Conservation (phyloP, 64 coral and sea anemone species). For the Pocillopora damicornis region DNA sequence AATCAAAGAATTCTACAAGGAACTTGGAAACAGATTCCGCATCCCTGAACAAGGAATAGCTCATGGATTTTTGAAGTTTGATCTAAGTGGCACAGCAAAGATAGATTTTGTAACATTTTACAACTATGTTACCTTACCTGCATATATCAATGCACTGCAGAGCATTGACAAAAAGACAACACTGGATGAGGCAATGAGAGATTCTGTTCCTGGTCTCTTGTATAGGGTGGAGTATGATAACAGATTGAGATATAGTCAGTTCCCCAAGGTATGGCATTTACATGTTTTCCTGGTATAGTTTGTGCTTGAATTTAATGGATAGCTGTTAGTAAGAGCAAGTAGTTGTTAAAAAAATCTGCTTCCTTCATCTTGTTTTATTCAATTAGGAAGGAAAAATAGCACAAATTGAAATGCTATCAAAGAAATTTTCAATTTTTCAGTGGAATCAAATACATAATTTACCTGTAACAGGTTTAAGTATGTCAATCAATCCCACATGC, state of each 20-base stretch:
- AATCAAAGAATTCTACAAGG: constrained; percentile 41
- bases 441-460: no score
- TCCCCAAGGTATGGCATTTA: constrained; percentile 40
- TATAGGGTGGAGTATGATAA: constrained; percentile 30
- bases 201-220: constrained; percentile 48
- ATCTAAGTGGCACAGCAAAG: constrained; percentile 32
- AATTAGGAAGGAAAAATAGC: no score
- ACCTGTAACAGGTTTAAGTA: no score
- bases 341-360: no score
- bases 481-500: no score
- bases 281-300: neutral
- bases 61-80: constrained; percentile 52
- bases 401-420: no score
- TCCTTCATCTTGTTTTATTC: no score
- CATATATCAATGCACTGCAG: constrained; percentile 42
- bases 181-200: constrained; percentile 48
- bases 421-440: no score
- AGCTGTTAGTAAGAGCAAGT: no score
- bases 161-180: constrained; percentile 21
- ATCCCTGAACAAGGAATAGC: constrained; percentile 44
- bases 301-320: no score
- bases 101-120: constrained; percentile 41
- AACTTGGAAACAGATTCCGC: constrained; percentile 48
- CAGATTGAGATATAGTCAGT: constrained; percentile 20
- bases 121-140: constrained; percentile 38